Evolutionary conservation across 1,140 invertebrate species (phyloP).

Genomic region (Hypsibius dujardini): DNA sequence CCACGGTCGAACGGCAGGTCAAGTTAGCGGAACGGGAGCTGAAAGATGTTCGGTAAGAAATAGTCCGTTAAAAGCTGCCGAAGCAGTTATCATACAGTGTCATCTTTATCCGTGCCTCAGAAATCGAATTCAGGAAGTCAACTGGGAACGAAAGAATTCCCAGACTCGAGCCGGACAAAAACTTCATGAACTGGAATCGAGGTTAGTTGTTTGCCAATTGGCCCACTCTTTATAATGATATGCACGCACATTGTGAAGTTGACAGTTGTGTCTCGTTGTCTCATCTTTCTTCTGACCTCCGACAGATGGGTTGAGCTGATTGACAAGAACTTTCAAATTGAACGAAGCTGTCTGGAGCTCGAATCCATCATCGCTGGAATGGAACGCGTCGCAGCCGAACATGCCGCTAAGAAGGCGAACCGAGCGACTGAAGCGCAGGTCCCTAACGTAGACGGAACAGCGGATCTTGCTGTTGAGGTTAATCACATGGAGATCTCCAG

Average conservation of each 20-base stretch:
- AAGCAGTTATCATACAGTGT: not conserved
- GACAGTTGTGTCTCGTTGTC: slow-evolving; percentile 16
- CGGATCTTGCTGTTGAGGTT: no score
- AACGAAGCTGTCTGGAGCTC: slow-evolving; percentile 36
- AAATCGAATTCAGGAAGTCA: slow-evolving; percentile 63
- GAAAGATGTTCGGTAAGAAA: slow-evolving; percentile 31
- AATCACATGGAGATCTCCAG: no score
- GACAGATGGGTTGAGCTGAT: slow-evolving; percentile 70
- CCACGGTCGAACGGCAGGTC: slow-evolving; percentile 52
- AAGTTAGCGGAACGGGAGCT: no score
- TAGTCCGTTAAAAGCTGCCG: slow-evolving; percentile 41
- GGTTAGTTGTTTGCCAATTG: slow-evolving; percentile 26
- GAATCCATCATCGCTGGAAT: no score
- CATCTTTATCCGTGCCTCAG: slow-evolving; percentile 31
- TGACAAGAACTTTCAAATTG: slow-evolving; percentile 81
- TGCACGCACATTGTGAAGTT: not conserved
- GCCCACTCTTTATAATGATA: slow-evolving; percentile 18
- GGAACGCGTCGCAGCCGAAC: no score
- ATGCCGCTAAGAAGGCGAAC: no score
- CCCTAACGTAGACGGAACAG: no score
- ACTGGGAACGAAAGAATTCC: no score
- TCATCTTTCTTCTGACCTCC: no score
- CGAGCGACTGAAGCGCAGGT: no score
- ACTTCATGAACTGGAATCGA: slow-evolving; percentile 53
- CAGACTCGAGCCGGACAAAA: slow-evolving; percentile 51